phyloP scores from a whole-genome alignment of 2,888 invertebrate genomes.

The Noctua comes region DNA sequence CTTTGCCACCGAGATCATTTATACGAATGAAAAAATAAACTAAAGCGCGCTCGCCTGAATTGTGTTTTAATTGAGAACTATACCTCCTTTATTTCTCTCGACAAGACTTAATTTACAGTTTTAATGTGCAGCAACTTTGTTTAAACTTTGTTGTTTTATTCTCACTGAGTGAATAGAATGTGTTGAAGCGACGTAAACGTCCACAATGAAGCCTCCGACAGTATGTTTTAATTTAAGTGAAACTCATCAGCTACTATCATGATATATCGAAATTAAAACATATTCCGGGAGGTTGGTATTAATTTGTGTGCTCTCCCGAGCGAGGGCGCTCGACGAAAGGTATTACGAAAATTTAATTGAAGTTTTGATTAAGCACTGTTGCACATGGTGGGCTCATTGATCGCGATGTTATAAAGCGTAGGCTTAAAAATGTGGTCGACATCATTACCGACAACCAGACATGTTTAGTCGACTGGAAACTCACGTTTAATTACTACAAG shows the following conservation, averaged over 20 bases:
- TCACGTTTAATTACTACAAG: conserved; percentile 53
- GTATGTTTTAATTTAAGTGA: conserved; percentile 68
- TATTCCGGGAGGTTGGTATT: conserved; percentile 79
- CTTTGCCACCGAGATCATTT: conserved; percentile 80
- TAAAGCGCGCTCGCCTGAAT: conserved; percentile 61
- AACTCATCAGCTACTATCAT: conserved; percentile 69
- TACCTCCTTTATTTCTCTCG: conserved; percentile 64
- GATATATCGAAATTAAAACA: conserved; percentile 81
- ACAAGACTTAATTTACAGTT: conserved; percentile 61
- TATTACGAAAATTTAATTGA: conserved; percentile 88
- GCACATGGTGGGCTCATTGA: conserved; percentile 75
- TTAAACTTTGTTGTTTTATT: conserved; percentile 40
- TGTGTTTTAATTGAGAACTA: conserved; percentile 72
- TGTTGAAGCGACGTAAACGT: conserved; percentile 33
- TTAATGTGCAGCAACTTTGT: conserved; percentile 51
- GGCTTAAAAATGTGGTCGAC: conserved; percentile 64
- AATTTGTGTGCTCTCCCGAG: conserved; percentile 81
- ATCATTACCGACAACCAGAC: conserved; percentile 45
- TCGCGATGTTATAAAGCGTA: conserved; percentile 59
- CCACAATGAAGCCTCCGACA: conserved; percentile 33
- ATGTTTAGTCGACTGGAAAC: conserved; percentile 17
- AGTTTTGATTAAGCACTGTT: conserved; percentile 88
- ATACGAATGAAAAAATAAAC: conserved; percentile 79
- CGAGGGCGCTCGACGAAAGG: conserved; percentile 81
- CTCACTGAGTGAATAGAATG: conserved; percentile 26